Base-by-base conservation (phyloP, 2,113 vertebrate species). In the Lamprologus speciosus region DNA sequence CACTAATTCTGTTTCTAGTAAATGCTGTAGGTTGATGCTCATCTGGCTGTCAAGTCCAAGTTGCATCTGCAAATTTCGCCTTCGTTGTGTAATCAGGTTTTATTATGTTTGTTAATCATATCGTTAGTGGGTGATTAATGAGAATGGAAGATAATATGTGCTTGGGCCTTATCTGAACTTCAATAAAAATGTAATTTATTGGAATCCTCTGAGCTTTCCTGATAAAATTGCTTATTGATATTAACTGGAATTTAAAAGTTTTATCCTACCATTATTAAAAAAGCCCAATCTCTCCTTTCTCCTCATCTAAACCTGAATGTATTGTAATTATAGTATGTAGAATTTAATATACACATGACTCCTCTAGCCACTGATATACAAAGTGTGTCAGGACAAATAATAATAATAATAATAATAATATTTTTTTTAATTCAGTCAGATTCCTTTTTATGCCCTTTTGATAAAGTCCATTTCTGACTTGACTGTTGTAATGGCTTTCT, bases 51-150 rank as follows among this genome's bases (percentile, higher is more conserved):
- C 90, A 53, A 37, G 87, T 86, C 28, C 16, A 53, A 89, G 50
- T 65, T 80, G 85, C 63, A 85, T 90, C 55, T 8, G 75, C 63
- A 78, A 11, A 85, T 73, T 88, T 83, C 55, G 73, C 50, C 50
- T 86, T 86, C 21, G 35, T 89, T 80, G 65, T 86, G 51, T 81
- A 78, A 86, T 88, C 60, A 85, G 47, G 17, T 85, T 89, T 88
- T 58, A 82, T 90, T 82, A 80, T 87, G 70, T 89, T 83, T 87
- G 55, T 81, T 89, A 70, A 79, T 28, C 31, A n/a, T 55, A 50
- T 78, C 28, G 35, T 84, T 90, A 70, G 51, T 58, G 45, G 75
- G 80, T 89, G 86, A 92, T 79, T 73, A 92, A 90, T 91, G 85
- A 82, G 1, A 14, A 84, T 70, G 80, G 63, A 81, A 80, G 73